Conservation (phyloP, 2,113 vertebrate genomes). For the Channa argus region DNA sequence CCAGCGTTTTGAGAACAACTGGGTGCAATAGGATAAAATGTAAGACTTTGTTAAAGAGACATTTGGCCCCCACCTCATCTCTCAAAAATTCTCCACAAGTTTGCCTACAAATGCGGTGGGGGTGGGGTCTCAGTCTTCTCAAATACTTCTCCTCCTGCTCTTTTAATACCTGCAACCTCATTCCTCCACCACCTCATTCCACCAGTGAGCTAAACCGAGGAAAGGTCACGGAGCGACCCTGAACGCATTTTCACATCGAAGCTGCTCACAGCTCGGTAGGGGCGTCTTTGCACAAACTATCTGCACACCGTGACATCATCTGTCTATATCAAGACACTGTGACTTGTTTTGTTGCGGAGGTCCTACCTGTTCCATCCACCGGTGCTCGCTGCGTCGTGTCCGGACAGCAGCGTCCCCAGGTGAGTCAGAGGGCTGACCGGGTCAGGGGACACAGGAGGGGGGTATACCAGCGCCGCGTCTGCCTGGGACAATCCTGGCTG, state of each 20-base stretch:
- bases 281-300: too few species aligned
- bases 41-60: too few species aligned
- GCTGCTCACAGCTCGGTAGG: constrained; percentile 41
- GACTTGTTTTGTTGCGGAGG: neutral
- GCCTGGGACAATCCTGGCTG: neutral
- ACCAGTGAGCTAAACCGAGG: constrained; percentile 18
- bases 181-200: constrained; percentile 60
- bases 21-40: too few species aligned
- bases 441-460: constrained; percentile 43
- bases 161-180: constrained; percentile 68
- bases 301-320: too few species aligned
- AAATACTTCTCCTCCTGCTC: constrained; percentile 40
- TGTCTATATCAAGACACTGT: too few species aligned
- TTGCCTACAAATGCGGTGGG: constrained; percentile 4
- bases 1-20: too few species aligned
- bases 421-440: constrained; percentile 73
- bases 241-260: constrained; percentile 35
- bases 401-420: constrained; percentile 72
- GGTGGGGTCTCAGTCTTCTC: constrained; percentile 68
- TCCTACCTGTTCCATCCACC: constrained; percentile 74
- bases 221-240: constrained; percentile 14
- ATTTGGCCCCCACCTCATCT: neutral
- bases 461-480: constrained; percentile 40
- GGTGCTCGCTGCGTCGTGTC: constrained; percentile 57
- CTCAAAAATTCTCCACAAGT: constrained; percentile 11